These are phyloP conservation scores for Epirrhoe tristata DNA, from an alignment of 2,888 invertebrate species.

Conservation along the genomic window DNA sequence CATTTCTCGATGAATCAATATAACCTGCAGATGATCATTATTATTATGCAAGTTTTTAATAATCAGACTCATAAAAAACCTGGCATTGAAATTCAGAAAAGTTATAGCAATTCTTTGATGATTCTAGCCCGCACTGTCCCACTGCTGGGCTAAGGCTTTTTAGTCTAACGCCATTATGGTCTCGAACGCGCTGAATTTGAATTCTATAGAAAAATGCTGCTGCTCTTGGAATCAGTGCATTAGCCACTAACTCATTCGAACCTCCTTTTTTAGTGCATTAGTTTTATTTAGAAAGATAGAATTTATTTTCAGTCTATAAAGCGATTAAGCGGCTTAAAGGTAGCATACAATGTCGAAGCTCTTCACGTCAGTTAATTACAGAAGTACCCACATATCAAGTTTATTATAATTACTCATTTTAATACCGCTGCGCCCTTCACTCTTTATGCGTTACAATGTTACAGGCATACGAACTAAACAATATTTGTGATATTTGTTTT, in stretches of 20 bases:
- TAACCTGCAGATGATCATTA: not conserved
- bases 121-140: no score
- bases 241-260: no score
- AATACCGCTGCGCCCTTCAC: constrained; percentile 77
- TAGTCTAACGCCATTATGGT: no score
- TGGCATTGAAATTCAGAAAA: no score
- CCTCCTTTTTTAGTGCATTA: no score
- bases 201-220: no score
- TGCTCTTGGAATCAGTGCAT: no score
- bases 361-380: constrained; percentile 84
- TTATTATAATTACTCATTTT: constrained; percentile 85
- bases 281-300: not conserved
- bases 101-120: no score
- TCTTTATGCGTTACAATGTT: constrained; percentile 41
- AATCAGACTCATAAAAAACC: not conserved
- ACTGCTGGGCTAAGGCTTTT: no score
- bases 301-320: no score
- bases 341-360: constrained; percentile 69
- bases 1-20: not conserved
- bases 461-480: constrained; percentile 23
- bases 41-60: not conserved
- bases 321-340: constrained; percentile 63
- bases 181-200: no score
- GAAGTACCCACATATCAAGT: constrained; percentile 73
- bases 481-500: not conserved